phyloP scores from a whole-genome alignment of 1,140 invertebrate genomes.

The Diabrotica virgifera region DNA sequence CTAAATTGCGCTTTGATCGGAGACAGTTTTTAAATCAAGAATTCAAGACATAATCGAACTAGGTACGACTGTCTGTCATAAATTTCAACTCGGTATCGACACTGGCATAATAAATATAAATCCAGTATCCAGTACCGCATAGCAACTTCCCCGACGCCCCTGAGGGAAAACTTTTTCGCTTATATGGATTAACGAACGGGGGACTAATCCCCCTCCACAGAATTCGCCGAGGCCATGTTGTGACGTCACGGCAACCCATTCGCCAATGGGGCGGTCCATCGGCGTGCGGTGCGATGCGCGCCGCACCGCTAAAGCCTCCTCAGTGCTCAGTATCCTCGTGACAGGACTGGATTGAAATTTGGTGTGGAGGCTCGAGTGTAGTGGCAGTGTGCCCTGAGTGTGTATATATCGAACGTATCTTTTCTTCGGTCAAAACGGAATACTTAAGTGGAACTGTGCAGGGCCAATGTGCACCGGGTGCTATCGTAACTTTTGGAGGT shows the following conservation, averaged over 20 bases:
- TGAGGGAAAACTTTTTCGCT: background rate
- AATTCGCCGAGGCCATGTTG: slow-evolving; percentile 31
- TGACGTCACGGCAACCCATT: slow-evolving; percentile 31
- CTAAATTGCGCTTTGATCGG: too few relatives aligned
- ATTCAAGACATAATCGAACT: too few relatives aligned
- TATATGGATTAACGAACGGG: background rate
- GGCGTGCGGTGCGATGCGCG: slow-evolving; percentile 17
- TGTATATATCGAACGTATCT: slow-evolving; percentile 9
- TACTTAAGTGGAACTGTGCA: slow-evolving; percentile 40
- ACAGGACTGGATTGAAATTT: slow-evolving; percentile 4
- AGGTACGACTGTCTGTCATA: background rate
- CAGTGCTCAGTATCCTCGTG: slow-evolving; percentile 29
- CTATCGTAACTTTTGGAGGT: slow-evolving; percentile 40
- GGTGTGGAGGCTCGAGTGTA: slow-evolving; percentile 12
- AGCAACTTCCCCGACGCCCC: slow-evolving; percentile 4
- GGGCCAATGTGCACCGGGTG: slow-evolving; percentile 45
- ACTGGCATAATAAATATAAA: background rate
- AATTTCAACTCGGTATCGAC: background rate
- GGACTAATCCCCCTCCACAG: slow-evolving; percentile 1
- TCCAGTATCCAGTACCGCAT: background rate
- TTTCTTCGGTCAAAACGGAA: slow-evolving; percentile 39
- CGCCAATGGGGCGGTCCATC: slow-evolving; percentile 22
- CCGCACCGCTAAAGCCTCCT: slow-evolving; percentile 15
- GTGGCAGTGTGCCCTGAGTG: background rate
- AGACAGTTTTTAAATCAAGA: too few relatives aligned